Evolutionary conservation across 2,888 invertebrate species (phyloP).

Genomic region (Drosophila atroscutellata): DNA sequence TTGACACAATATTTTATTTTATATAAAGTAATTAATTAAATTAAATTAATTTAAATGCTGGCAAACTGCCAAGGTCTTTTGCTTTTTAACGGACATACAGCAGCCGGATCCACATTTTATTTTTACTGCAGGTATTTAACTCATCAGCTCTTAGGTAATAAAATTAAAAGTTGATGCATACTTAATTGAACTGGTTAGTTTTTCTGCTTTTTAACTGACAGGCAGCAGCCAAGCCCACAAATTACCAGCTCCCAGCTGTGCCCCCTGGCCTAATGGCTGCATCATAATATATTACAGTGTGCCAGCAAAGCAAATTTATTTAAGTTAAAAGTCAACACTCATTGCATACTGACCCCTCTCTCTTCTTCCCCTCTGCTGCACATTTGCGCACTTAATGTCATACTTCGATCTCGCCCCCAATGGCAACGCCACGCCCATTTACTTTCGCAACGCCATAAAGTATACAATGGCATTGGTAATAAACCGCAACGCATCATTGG

Average conservation of each 20-base stretch:
- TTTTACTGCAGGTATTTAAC: background rate
- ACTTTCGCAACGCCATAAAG: constrained; percentile 62
- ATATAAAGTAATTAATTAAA: background rate
- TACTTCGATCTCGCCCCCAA: constrained; percentile 34
- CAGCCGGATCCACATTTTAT: background rate
- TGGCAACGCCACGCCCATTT: constrained; percentile 52
- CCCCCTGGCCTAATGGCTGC: constrained; percentile 11
- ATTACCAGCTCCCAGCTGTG: constrained; percentile 1
- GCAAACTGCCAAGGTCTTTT: background rate
- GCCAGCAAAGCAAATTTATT: constrained; percentile 67
- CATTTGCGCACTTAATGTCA: constrained; percentile 64
- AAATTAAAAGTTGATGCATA: background rate
- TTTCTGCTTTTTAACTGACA: constrained; percentile 35
- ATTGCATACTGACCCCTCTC: constrained; percentile 13
- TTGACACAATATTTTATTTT: background rate
- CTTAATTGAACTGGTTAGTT: constrained; percentile 45
- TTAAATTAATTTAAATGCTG: background rate
- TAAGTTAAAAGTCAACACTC: constrained; percentile 70
- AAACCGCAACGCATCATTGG: constrained; percentile 75
- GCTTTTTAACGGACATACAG: background rate
- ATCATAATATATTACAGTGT: constrained; percentile 35
- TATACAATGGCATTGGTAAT: constrained; percentile 71
- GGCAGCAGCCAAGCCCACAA: constrained; percentile 33
- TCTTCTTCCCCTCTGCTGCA: constrained; percentile 23
- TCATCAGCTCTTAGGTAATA: background rate